A percentile compares a stretch with the other conserved stretches of the same genome.
phyloP scores from a whole-genome alignment of 2,113 vertebrate species.

The Chascanopsetta lugubris region DNA sequence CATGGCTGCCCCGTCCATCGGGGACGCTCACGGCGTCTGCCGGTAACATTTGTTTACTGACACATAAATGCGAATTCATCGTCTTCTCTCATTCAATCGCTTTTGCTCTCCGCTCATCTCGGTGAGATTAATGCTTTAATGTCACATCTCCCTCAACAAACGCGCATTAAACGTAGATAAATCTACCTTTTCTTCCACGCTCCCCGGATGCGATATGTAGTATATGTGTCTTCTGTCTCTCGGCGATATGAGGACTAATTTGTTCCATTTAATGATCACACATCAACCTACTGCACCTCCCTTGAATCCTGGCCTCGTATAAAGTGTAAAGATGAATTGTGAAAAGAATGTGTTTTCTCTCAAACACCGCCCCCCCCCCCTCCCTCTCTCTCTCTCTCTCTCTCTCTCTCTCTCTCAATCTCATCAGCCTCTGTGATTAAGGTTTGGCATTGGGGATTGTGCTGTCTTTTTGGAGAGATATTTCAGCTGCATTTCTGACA shows the following conservation, averaged over 20 bases:
- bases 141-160: background rate
- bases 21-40: background rate
- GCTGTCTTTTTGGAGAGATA: slow-evolving; percentile 97
- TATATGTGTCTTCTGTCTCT: slow-evolving; percentile 3
- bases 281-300: slow-evolving; percentile 47
- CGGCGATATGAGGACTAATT: slow-evolving; percentile 51
- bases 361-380: slow-evolving; percentile 12
- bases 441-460: slow-evolving; percentile 82
- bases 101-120: background rate
- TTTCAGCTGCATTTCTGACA: slow-evolving; percentile 95
- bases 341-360: slow-evolving; percentile 77
- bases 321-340: slow-evolving; percentile 75
- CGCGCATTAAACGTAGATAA: background rate
- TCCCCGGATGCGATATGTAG: background rate
- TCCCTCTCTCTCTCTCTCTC: slow-evolving; percentile 36
- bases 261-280: slow-evolving; percentile 62
- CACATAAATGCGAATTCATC: slow-evolving; percentile 3
- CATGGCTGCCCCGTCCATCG: slow-evolving; percentile 21
- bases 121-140: background rate
- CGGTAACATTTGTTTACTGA: slow-evolving; percentile 28
- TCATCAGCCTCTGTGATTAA: slow-evolving; percentile 83
- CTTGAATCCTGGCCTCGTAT: slow-evolving; percentile 62
- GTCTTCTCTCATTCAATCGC: background rate
- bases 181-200: background rate
- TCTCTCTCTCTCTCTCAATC: slow-evolving; percentile 57